Evolutionary conservation across 1,140 invertebrate species (phyloP), one percentile per base, ranked within the genome.

Genomic region (Agrilus planipennis): DNA sequence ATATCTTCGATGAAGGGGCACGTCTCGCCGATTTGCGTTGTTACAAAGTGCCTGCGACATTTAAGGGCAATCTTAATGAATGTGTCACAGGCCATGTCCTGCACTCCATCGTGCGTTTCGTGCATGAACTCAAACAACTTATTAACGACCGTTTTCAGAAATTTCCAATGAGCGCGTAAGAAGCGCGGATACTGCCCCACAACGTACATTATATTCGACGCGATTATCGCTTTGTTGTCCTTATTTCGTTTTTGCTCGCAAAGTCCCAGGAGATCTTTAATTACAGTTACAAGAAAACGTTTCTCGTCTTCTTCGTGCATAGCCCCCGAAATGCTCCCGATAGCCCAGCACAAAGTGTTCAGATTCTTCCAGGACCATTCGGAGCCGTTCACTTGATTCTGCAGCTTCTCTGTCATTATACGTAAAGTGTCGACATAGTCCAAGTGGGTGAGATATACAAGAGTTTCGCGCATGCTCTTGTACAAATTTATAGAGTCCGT

Each of bases 71-170:
- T 99, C 69, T 99, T 99, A 50, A 99, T 99, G 63, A 99, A 99
- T 16, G 96, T 99, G 71, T 99, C 96, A 73, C 96, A 99, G 39
- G 96, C 96, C 96, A 99, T 99, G 60, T 98, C 93, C 64, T 90
- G 87, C 6, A 99, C 95, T 55, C 96, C 96, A 65, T 99, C 96
- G 63, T 99, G 96, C 20, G 94, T 97, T 74, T 99, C 93, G 69
- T 99, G 96, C 96, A 99, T 99, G 64, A 99, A 99, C 70, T 99
- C 96, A 71, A 99, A 99, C 22, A 99, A 71, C 71, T 99, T 99
- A 71, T 99, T 99, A 31, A 99, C 94, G 57, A 99, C 96, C 41
- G 96, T 99, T 71, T 99, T 99, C n/a, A 99, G 73, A 68, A 99
- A 99, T 64, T 96, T 94, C 96, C 96, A 99, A 68, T 99, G 96